These are phyloP conservation scores for Lasioglossum malachurum DNA, from an alignment of 2,888 invertebrate genomes.

Conservation along the genomic window DNA sequence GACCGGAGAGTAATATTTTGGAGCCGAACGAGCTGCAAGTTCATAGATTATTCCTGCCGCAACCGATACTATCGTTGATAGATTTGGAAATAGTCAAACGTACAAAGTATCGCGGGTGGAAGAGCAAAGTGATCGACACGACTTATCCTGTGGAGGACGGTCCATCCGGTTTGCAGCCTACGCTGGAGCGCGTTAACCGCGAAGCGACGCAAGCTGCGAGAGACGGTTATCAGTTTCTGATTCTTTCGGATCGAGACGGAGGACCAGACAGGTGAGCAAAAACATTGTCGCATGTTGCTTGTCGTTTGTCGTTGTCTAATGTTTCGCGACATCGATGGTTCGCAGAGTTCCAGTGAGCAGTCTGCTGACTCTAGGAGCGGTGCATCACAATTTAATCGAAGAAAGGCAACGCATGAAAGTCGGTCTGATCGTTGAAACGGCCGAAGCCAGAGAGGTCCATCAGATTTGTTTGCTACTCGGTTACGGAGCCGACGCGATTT, in stretches of 20 bases:
- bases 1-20: conserved; percentile 97
- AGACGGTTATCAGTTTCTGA: conserved; percentile 92
- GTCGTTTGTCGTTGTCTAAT: not conserved
- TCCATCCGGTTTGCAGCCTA: conserved; percentile 90
- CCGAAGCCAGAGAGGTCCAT: conserved; percentile 98
- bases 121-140: conserved; percentile 94
- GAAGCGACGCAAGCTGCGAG: conserved; percentile 93
- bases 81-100: conserved; percentile 95
- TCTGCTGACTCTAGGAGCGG: conserved; percentile 94
- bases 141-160: conserved; percentile 93
- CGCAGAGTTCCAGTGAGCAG: conserved; percentile 91
- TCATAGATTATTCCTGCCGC: conserved; percentile 95
- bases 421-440: conserved; percentile 97
- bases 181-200: conserved; percentile 92
- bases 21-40: conserved; percentile 95
- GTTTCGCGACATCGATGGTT: not conserved
- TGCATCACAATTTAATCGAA: conserved; percentile 98
- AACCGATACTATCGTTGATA: conserved; percentile 96
- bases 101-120: conserved; percentile 95
- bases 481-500: conserved; percentile 99
- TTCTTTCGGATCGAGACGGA: conserved; percentile 93
- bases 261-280: conserved; percentile 85
- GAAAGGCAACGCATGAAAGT: conserved; percentile 98
- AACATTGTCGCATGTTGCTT: not conserved
- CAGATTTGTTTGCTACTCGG: conserved; percentile 98